Evolutionary conservation across 1,140 invertebrate species (phyloP), one percentile per base, ranked within the genome.

Genomic region (Aphaenogaster ashmeadi): DNA sequence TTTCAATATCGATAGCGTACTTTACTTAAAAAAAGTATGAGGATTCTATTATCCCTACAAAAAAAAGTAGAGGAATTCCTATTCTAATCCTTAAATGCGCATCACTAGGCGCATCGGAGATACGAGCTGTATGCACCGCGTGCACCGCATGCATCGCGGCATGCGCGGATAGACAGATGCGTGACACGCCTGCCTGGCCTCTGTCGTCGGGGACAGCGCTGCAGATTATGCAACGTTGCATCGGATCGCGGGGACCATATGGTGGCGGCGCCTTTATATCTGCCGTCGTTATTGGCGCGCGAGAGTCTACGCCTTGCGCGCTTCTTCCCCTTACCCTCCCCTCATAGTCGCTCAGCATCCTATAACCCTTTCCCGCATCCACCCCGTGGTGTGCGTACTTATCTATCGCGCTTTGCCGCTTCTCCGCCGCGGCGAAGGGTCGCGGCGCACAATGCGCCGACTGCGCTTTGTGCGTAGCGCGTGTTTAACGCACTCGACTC

Each of bases 221-320:
- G 80, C 80, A 74, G 90, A 94, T 94, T 94, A 94, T 93, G 94
- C 93, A 94, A 94, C 92, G 67, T 74, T 80, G 83, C 85, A 89
- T 79, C 75, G 81, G 77, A 67, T 75, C 85, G 67, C 75, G 72
- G 9, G 47, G 85, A 83, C 93, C 94, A 94, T 94, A 93, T 94
- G 93, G 93, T 93, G 93, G 93, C 93, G 94, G 93, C 88, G 90
- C 90, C 92, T 94, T 94, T 94, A 89, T 90, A 94, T 93, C 93
- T 94, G 80, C 85, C 89, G 75, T 92, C 89, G 83, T 91, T 89
- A 93, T 93, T 92, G 92, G 91, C 91, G 88, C 90, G 89, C 90
- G 87, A 90, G 89, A 92, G 89, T 91, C 84, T 89, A 92, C 89
- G 69, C 66, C 78, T 89, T 80, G 72, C 58, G 72, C 87, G 71